Base-by-base conservation (phyloP, 1,140 invertebrate species). In the Notospermus geniculatus region DNA sequence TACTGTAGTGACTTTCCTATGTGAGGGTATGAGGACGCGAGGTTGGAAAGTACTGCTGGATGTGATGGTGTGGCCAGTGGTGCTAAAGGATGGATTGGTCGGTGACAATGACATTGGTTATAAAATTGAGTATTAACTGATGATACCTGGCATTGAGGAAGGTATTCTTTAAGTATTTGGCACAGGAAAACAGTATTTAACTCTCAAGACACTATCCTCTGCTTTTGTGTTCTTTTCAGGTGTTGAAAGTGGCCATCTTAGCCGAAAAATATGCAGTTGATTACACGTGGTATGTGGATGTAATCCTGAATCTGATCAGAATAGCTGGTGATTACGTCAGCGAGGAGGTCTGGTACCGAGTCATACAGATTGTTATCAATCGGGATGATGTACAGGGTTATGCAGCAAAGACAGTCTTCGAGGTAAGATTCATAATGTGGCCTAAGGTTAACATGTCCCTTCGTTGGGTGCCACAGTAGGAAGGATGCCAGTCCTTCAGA, bases 221-320 rank as follows among this genome's bases (percentile, higher is more conserved):
- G 17, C 4, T 57, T 46, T 25, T 59, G 32, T 32, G n/a, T 55
- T 17, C 52, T 61, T 63, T 72, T 11, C 68, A 86, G 85, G 85
- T 98, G 13, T 83, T 99, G 9, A 99, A 99, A 85, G 96, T 99
- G 60, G 97, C 97, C 29, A 99, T 99, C 76, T 83, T 99, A 60
- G 95, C 97, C 19, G 97, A 99, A 83, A 99, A 99, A 83, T 99
- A 99, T 84, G 97, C 97, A 1, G 96, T 95, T 27, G 97, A 99
- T 81, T 99, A 97, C 72, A 98, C 96, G 15, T 99, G 97, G 97
- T 84, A 92, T 82, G 96, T 99, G 61, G 97, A 99, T 84, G 97
- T 99, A 2, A 99, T 99, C 71, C 84, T 99, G 39, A 99, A 99
- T 85, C 84, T 99, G 23, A 99, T 99, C 69, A 89, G 97, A 82